Conservation (phyloP, 2,113 vertebrate genomes). For the Atherinomorus stipes region DNA sequence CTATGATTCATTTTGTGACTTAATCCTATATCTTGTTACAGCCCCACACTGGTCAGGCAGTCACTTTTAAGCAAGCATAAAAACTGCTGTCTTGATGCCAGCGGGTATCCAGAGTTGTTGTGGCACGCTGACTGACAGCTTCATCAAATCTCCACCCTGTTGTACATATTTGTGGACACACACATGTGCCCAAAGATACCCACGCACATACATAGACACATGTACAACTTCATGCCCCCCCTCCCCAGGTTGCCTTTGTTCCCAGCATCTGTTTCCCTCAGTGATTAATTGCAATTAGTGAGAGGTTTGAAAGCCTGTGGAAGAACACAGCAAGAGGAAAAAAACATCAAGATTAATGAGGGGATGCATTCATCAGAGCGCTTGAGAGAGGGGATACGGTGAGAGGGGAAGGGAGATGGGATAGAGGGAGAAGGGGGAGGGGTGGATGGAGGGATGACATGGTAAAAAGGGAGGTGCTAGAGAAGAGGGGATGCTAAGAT, state of each 20-base stretch:
- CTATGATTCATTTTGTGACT: not conserved
- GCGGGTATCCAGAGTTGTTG: constrained; percentile 53
- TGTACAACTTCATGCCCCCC: constrained; percentile 74
- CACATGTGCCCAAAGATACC: constrained; percentile 24
- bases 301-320: constrained; percentile 94
- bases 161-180: constrained; percentile 35
- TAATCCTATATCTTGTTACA: not conserved
- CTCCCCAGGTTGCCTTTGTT: constrained; percentile 91
- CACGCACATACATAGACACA: constrained; percentile 40
- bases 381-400: constrained; percentile 65
- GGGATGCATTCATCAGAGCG: constrained; percentile 88
- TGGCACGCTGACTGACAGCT: constrained; percentile 85
- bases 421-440: constrained; percentile 12
- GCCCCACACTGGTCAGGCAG: not conserved
- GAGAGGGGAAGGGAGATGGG: constrained; percentile 12
- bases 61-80: constrained; percentile 8
- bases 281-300: constrained; percentile 99
- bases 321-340: constrained; percentile 94
- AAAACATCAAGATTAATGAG: constrained; percentile 98
- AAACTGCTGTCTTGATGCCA: constrained; percentile 32
- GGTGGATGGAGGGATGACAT: constrained; percentile 44
- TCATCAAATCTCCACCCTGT: constrained; percentile 85
- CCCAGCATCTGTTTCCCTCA: constrained; percentile 97
- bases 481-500: constrained; percentile 57
- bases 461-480: constrained; percentile 51